Evolutionary conservation across 2,113 vertebrate species (phyloP).

Genomic region (Grantiella picta): DNA sequence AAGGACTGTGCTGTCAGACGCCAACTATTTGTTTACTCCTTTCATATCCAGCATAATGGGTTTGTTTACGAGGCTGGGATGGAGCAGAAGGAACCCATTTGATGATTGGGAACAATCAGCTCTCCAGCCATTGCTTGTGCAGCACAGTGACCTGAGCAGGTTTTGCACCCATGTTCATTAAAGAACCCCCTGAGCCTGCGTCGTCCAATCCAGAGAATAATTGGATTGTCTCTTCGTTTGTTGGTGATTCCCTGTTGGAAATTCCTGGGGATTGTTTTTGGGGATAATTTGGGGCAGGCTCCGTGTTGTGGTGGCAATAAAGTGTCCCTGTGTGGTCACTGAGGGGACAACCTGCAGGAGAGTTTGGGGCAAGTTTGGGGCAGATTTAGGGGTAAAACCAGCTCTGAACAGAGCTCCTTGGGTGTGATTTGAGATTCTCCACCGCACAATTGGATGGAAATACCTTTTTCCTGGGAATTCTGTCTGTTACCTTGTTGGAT

Average conservation of each 20-base stretch:
- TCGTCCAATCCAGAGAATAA: not conserved
- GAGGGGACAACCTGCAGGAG: not conserved
- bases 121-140: not conserved
- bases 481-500: accelerated
- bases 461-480: not conserved
- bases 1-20: not conserved
- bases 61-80: slow-evolving; percentile 10
- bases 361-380: not conserved
- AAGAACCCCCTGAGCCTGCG: accelerated
- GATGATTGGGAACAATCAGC: not conserved
- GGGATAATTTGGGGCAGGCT: not conserved
- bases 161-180: not conserved
- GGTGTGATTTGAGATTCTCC: not conserved
- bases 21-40: slow-evolving; percentile 50
- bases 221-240: not conserved
- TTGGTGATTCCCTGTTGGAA: not conserved
- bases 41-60: not conserved
- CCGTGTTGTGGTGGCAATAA: not conserved
- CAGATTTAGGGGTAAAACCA: not conserved
- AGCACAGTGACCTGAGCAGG: not conserved
- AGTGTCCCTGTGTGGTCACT: not conserved
- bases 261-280: not conserved
- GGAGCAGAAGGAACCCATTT: slow-evolving; percentile 12
- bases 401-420: not conserved
- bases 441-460: accelerated